Percentiles rank a stretch among this genome's conserved stretches.
Evolutionary conservation across 2,888 invertebrate genomes (phyloP).

Genomic region (Ormyrus nitidulus): DNA sequence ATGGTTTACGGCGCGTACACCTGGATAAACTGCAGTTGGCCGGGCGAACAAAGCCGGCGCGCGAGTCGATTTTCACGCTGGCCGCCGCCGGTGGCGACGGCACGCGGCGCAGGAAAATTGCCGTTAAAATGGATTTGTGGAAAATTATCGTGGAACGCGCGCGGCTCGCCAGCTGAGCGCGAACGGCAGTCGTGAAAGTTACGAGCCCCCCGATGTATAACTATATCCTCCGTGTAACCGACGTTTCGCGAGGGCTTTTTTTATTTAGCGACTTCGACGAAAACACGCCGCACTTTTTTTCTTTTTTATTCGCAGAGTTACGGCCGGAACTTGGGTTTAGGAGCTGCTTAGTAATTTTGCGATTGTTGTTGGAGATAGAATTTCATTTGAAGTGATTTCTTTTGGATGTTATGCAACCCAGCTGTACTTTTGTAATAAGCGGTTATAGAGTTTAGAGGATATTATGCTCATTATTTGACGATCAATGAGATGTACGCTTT

Average conservation of each 20-base stretch:
- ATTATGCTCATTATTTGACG: too few species aligned
- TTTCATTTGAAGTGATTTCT: too few species aligned
- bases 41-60: conserved; percentile 23
- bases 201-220: conserved; percentile 4
- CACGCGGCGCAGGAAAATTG: conserved; percentile 18
- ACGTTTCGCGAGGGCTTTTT: not conserved
- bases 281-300: not conserved
- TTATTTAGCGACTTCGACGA: not conserved
- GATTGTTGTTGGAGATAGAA: not conserved
- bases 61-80: conserved; percentile 38
- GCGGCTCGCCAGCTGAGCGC: not conserved
- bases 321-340: not conserved
- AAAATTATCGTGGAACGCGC: conserved; percentile 28
- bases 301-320: not conserved
- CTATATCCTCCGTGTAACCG: not conserved
- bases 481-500: too few species aligned
- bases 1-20: conserved; percentile 20
- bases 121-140: conserved; percentile 33
- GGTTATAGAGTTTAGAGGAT: too few species aligned
- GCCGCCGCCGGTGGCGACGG: too few species aligned
- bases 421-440: too few species aligned
- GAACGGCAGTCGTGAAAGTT: conserved; percentile 15
- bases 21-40: conserved; percentile 42
- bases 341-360: not conserved
- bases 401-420: too few species aligned